phyloP scores from a whole-genome alignment of 1,140 invertebrate species.

The Paraescarpia echinospica region DNA sequence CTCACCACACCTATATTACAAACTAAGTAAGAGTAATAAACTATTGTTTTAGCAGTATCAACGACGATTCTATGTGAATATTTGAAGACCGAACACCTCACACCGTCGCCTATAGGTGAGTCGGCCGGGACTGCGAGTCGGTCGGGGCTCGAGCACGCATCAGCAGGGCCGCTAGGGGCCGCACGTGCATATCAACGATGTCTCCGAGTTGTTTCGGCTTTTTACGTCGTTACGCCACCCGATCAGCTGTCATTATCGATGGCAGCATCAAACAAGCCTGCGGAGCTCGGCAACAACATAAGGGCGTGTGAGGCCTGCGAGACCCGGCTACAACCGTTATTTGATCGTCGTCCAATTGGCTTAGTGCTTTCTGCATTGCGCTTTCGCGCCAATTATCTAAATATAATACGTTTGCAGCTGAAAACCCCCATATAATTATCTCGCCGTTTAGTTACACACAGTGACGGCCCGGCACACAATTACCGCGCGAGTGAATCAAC shows the following conservation, averaged over 20 bases:
- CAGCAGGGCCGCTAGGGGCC: background rate
- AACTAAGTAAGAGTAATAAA: too few species aligned
- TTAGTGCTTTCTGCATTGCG: background rate
- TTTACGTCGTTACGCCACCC: background rate
- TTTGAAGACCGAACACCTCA: too few species aligned
- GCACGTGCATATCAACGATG: background rate
- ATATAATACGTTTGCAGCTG: background rate
- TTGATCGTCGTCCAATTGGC: background rate
- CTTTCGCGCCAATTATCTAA: slow-evolving; percentile 1
- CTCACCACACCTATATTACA: too few species aligned
- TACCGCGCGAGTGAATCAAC: background rate
- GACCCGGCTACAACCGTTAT: background rate
- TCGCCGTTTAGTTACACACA: background rate
- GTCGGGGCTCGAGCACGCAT: background rate
- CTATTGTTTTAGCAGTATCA: too few species aligned
- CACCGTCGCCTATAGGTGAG: too few species aligned
- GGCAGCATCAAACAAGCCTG: background rate
- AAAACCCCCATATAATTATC: background rate
- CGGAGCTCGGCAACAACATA: background rate
- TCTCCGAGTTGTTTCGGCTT: background rate
- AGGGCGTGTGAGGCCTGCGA: background rate
- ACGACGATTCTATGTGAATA: too few species aligned
- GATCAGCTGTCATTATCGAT: background rate
- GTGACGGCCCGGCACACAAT: background rate
- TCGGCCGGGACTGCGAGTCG: too few species aligned